A percentile compares a stretch with the other conserved stretches of the same genome.
phyloP scores from a whole-genome alignment of 2,797 vertebrate species.

The Zenarchopterus dispar region DNA sequence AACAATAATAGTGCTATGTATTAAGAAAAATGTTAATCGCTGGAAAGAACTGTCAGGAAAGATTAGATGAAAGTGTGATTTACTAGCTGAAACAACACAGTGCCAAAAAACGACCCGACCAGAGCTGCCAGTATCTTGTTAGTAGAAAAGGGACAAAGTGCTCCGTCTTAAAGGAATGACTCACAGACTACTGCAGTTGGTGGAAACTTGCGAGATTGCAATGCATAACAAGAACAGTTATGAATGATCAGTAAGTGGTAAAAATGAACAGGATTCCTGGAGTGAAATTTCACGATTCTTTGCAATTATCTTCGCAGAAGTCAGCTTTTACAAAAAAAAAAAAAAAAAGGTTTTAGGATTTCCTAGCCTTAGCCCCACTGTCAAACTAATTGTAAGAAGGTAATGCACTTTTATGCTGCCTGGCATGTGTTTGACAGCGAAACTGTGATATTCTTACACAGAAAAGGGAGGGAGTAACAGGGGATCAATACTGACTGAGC shows the following conservation, averaged over 20 bases:
- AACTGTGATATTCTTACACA: constrained; percentile 50
- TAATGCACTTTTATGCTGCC: neutral
- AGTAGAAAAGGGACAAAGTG: constrained; percentile 44
- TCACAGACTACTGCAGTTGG: constrained; percentile 44
- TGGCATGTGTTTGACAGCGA: constrained; percentile 33
- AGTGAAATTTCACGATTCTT: constrained; percentile 18
- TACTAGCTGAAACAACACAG: constrained; percentile 28
- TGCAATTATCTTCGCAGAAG: constrained; percentile 5
- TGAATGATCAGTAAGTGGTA: constrained; percentile 34
- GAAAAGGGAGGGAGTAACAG: constrained; percentile 41
- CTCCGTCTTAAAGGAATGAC: constrained; percentile 58
- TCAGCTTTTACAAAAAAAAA: constrained; percentile 11
- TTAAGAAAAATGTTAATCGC: constrained; percentile 24
- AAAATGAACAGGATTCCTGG: constrained; percentile 23
- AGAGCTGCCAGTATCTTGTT: constrained; percentile 48
- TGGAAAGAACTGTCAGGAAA: constrained; percentile 46
- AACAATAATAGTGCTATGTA: too few species aligned
- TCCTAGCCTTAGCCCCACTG: constrained; percentile 23
- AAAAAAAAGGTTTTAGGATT: constrained; percentile 19
- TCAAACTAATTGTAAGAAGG: constrained; percentile 14
- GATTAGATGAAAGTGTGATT: constrained; percentile 44
- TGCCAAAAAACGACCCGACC: constrained; percentile 51
- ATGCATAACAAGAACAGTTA: constrained; percentile 31
- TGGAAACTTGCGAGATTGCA: constrained; percentile 19
- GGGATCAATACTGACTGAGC: constrained; percentile 74